Evolutionary conservation across 2,888 invertebrate species (phyloP).

Genomic region (Agrypnus murinus): DNA sequence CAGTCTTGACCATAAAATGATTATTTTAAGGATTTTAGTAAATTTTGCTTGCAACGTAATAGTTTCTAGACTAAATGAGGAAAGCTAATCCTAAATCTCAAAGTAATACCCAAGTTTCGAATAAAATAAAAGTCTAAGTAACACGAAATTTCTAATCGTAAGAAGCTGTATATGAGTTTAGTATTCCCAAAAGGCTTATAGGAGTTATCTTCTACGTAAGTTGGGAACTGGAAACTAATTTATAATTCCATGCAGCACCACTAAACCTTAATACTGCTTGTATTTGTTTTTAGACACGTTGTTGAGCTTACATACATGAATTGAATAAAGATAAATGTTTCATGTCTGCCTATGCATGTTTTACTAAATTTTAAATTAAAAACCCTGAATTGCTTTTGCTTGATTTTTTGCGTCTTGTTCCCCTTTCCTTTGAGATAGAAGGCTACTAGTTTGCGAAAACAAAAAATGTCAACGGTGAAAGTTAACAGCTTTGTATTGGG

Average conservation of each 20-base stretch:
- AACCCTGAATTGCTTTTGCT: background rate
- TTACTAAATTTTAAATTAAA: constrained; percentile 9
- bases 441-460: background rate
- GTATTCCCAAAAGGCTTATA: constrained; percentile 59
- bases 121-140: too few relatives aligned
- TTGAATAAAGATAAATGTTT: constrained; percentile 6
- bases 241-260: constrained; percentile 63
- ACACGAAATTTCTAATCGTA: too few relatives aligned
- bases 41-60: too few relatives aligned
- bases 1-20: too few relatives aligned
- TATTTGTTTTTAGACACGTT: constrained; percentile 32
- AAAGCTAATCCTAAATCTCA: too few relatives aligned
- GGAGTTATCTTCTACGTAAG: constrained; percentile 62
- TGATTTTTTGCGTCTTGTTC: background rate
- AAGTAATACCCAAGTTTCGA: too few relatives aligned
- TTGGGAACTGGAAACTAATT: constrained; percentile 63
- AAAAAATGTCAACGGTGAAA: background rate
- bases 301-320: constrained; percentile 9
- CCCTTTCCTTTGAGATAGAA: background rate
- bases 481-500: constrained; percentile 13
- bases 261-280: constrained; percentile 51
- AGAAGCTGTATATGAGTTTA: constrained; percentile 56
- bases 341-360: background rate
- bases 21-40: too few relatives aligned
- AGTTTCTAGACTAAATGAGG: too few relatives aligned